Conservation (phyloP, 2,797 vertebrate genomes). For the Melanotaenia maccullochi region DNA sequence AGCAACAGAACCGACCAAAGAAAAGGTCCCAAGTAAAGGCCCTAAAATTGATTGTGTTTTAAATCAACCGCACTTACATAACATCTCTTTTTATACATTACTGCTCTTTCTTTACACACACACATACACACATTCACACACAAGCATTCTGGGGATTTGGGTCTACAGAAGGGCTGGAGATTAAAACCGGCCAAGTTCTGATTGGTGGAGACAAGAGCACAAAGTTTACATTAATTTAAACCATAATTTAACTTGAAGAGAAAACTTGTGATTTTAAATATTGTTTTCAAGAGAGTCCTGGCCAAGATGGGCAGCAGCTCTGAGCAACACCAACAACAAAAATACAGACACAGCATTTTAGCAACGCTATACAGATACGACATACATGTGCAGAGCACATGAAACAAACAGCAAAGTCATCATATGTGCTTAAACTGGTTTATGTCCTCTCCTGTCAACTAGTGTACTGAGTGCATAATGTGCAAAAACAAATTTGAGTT, state of each 20-base stretch:
- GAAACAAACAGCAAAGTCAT: neutral
- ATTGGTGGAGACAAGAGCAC: neutral
- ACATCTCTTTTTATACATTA: neutral
- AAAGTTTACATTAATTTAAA: no score
- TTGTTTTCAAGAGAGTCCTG: neutral
- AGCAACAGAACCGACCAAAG: neutral
- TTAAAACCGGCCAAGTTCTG: neutral
- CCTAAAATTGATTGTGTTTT: neutral
- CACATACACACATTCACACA: neutral
- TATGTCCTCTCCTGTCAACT: neutral
- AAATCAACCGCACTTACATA: neutral
- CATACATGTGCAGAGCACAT: neutral
- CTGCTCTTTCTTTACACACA: neutral
- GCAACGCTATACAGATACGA: neutral
- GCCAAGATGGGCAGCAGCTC: neutral
- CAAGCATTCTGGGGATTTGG: neutral
- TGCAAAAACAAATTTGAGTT: neutral
- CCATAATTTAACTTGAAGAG: no score
- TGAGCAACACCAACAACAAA: neutral
- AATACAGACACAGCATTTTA: neutral
- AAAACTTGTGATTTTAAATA: no score
- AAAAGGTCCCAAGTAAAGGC: neutral
- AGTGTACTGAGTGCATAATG: neutral
- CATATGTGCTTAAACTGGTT: neutral
- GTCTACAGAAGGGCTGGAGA: neutral